Evolutionary conservation across 2,113 vertebrate species (phyloP).

Genomic region (Chaetodon auriga): DNA sequence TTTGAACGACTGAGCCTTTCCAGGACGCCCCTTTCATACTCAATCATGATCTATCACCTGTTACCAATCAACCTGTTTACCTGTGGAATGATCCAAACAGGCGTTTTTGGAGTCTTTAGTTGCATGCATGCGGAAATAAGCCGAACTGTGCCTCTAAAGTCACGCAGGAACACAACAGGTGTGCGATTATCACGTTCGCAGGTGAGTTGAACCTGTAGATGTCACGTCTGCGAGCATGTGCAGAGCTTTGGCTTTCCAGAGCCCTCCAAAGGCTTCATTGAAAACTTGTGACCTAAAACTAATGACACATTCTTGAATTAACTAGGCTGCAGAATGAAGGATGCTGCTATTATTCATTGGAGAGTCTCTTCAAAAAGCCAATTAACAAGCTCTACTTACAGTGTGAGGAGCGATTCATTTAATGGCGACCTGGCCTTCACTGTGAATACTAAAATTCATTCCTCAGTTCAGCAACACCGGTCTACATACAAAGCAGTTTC

Average conservation of each 20-base stretch:
- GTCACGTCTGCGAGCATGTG: not conserved
- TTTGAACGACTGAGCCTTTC: no score
- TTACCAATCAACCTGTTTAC: no score
- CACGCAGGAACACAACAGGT: constrained; percentile 10
- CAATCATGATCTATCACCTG: no score
- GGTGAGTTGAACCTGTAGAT: not conserved
- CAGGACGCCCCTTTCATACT: no score
- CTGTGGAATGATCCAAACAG: no score
- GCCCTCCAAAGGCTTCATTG: not conserved
- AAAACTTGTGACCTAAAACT: constrained; percentile 60
- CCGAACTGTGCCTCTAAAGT: not conserved
- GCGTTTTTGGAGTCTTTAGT: no score
- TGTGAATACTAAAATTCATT: constrained; percentile 46
- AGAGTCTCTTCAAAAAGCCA: constrained; percentile 64
- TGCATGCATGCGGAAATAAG: not conserved
- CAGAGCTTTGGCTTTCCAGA: not conserved
- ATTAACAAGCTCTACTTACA: constrained; percentile 65
- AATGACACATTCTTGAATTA: constrained; percentile 64
- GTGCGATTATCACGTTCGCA: not conserved
- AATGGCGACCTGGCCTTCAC: constrained; percentile 35
- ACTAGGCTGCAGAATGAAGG: constrained; percentile 44
- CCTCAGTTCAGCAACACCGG: not conserved
- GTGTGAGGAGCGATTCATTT: constrained; percentile 53
- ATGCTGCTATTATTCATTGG: constrained; percentile 52
- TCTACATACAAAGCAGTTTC: constrained; percentile 12